Evolutionary conservation across 1,140 invertebrate genomes (phyloP).

Genomic region (Calliopsis andreniformis): DNA sequence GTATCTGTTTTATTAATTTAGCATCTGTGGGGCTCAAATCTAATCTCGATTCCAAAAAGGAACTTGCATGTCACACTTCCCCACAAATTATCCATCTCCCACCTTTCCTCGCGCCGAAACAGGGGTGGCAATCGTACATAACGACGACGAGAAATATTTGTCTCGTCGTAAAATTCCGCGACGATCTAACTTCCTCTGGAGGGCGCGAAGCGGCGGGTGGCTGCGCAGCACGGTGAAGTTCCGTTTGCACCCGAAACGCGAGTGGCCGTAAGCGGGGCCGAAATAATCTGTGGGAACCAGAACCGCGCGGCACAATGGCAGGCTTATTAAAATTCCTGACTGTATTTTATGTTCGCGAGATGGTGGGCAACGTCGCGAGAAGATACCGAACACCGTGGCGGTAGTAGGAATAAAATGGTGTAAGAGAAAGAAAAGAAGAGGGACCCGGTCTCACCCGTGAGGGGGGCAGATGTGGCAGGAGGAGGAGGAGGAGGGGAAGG

Average conservation of each 20-base stretch:
- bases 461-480: neutral
- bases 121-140: neutral
- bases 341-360: conserved; percentile 73
- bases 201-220: conserved; percentile 63
- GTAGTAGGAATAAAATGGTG: conserved; percentile 31
- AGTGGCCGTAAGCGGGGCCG: conserved; percentile 54
- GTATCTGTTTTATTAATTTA: no score
- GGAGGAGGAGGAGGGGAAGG: conserved; percentile 2
- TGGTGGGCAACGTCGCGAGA: conserved; percentile 62
- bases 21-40: no score
- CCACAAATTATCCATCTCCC: neutral
- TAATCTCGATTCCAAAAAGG: no score
- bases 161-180: conserved; percentile 60
- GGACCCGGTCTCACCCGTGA: no score
- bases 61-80: no score
- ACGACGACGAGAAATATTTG: conserved; percentile 31
- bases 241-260: conserved; percentile 65
- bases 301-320: conserved; percentile 68
- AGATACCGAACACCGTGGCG: conserved; percentile 42
- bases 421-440: conserved; percentile 31
- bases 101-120: conserved; percentile 7
- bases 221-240: conserved; percentile 42
- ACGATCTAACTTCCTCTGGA: conserved; percentile 58
- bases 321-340: conserved; percentile 76
- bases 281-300: conserved; percentile 73